A percentile compares a stretch with the other conserved stretches of the same genome.
These are phyloP conservation scores for Corydoras sp. DNA, from an alignment of 2,113 vertebrate species.

Conservation along the genomic window DNA sequence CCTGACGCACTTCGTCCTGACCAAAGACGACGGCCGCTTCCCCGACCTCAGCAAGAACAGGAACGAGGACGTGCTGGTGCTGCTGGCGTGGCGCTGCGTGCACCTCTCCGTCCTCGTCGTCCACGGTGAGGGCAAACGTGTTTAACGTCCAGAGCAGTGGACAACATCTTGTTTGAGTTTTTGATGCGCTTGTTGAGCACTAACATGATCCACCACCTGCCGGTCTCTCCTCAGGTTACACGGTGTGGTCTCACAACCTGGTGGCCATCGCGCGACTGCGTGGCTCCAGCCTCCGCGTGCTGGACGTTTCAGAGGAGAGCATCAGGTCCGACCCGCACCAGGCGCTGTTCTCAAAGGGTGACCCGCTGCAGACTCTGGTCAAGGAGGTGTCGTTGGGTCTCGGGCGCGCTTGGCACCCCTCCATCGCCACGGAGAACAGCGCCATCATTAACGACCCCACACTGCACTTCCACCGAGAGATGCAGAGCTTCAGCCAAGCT, in stretches of 20 bases:
- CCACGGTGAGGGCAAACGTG: conserved; percentile 75
- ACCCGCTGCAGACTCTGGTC: conserved; percentile 91
- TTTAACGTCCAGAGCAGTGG: no score
- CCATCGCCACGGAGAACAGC: conserved; percentile 88
- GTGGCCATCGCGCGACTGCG: conserved; percentile 95
- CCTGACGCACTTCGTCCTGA: conserved; percentile 92
- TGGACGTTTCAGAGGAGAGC: conserved; percentile 95
- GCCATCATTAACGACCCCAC: conserved; percentile 90
- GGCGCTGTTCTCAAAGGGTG: conserved; percentile 82
- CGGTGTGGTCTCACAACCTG: conserved; percentile 95
- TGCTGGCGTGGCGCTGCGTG: conserved; percentile 93
- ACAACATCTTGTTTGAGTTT: no score
- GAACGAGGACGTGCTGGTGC: conserved; percentile 93
- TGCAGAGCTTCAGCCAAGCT: conserved; percentile 93
- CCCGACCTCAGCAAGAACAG: conserved; percentile 92
- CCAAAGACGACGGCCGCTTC: conserved; percentile 89
- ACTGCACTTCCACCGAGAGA: conserved; percentile 92
- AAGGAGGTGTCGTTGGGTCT: conserved; percentile 95
- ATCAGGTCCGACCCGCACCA: conserved; percentile 96
- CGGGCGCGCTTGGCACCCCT: conserved; percentile 86
- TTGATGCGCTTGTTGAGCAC: no score
- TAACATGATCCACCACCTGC: no score
- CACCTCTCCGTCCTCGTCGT: conserved; percentile 84
- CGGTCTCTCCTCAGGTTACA: conserved; percentile 86
- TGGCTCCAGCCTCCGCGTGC: conserved; percentile 84